phyloP scores from a whole-genome alignment of 2,797 vertebrate genomes.

The Kryptolebias ocellatus region DNA sequence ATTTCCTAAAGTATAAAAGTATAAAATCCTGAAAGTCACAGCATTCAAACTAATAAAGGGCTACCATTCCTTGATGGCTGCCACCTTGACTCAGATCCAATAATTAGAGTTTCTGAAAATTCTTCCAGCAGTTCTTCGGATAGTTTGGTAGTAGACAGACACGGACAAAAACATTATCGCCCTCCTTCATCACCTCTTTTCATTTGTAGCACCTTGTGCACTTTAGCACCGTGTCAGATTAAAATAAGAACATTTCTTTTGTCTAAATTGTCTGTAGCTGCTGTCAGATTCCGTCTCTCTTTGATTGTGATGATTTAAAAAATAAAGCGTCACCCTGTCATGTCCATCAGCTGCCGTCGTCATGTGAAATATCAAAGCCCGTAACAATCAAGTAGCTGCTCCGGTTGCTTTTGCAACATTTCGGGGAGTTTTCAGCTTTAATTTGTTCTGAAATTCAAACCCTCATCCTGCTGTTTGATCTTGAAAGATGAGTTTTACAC shows the following conservation, averaged over 20 bases:
- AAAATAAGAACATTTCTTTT: slow-evolving; percentile 17
- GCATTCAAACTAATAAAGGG: too few species aligned
- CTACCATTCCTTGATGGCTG: too few species aligned
- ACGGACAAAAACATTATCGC: too few species aligned
- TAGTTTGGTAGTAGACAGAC: too few species aligned
- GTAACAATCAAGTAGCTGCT: slow-evolving; percentile 25
- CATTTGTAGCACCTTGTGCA: neutral
- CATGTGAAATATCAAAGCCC: slow-evolving; percentile 9
- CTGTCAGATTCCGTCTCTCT: slow-evolving; percentile 5
- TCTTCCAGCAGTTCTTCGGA: too few species aligned
- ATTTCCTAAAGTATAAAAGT: too few species aligned
- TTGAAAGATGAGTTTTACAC: slow-evolving; percentile 24
- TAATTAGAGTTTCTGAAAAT: too few species aligned
- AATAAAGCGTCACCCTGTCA: slow-evolving; percentile 42
- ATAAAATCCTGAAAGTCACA: too few species aligned
- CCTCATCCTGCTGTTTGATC: slow-evolving; percentile 28
- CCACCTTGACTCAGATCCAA: too few species aligned
- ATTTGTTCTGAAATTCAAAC: slow-evolving; percentile 36
- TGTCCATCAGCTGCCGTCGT: slow-evolving; percentile 37
- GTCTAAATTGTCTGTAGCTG: slow-evolving; percentile 18
- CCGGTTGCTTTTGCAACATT: slow-evolving; percentile 9
- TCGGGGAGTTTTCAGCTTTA: slow-evolving; percentile 11
- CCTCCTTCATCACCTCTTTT: too few species aligned
- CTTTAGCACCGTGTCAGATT: slow-evolving; percentile 25
- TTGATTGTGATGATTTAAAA: slow-evolving; percentile 42